Conservation (phyloP, 2,113 vertebrate species). For the Neogobius melanostomus region DNA sequence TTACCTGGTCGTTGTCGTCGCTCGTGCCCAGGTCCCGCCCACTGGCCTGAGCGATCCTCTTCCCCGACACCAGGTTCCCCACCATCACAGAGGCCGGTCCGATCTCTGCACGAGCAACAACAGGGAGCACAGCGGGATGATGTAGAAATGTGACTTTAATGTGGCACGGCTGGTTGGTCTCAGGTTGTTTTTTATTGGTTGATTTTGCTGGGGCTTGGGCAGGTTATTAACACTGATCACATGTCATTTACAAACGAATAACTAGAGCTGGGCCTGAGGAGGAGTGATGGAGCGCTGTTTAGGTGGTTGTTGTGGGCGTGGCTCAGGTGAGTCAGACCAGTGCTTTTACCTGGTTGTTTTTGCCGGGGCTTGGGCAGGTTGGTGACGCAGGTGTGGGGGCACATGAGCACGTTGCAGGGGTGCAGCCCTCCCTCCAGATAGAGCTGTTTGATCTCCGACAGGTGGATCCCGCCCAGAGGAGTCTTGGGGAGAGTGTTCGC, state of each 20-base stretch:
- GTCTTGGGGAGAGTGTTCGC: conserved; percentile 99
- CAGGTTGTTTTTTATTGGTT: too few relatives aligned
- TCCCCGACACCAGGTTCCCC: conserved; percentile 97
- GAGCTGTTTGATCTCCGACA: conserved; percentile 98
- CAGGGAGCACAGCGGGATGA: neutral
- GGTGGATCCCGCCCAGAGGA: conserved; percentile 93
- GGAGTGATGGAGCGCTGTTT: too few relatives aligned
- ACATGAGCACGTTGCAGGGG: conserved; percentile 98
- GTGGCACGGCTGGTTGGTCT: too few relatives aligned
- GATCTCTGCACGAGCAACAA: conserved; percentile 80
- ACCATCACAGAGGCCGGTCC: conserved; percentile 99
- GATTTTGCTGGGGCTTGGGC: too few relatives aligned
- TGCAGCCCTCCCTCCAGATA: conserved; percentile 97
- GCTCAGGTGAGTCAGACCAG: too few relatives aligned
- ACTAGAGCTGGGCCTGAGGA: too few relatives aligned
- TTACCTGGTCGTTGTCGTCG: conserved; percentile 96
- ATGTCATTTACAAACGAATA: too few relatives aligned
- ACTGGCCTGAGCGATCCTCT: conserved; percentile 97
- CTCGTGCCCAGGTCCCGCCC: conserved; percentile 93
- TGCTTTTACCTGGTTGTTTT: conserved; percentile 91
- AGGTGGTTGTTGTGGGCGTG: too few relatives aligned
- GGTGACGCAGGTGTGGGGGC: conserved; percentile 97
- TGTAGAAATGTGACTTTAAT: too few relatives aligned
- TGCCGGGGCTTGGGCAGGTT: conserved; percentile 97
- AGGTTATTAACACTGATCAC: too few relatives aligned